These are phyloP conservation scores for Platalea minor DNA, from an alignment of 2,797 vertebrate species.

Conservation along the genomic window DNA sequence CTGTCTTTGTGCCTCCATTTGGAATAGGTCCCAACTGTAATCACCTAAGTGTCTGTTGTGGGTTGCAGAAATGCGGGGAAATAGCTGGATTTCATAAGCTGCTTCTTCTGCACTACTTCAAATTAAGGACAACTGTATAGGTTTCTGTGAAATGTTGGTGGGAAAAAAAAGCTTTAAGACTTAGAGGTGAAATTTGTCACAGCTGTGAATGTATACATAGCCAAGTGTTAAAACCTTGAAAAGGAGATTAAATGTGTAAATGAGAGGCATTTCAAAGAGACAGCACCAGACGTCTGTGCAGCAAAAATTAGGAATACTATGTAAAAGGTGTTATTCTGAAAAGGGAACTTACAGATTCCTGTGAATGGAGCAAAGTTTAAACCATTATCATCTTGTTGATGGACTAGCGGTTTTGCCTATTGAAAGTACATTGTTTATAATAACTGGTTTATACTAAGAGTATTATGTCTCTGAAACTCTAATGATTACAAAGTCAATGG, in stretches of 20 bases:
- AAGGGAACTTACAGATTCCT: not conserved
- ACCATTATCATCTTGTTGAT: not conserved
- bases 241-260: slow-evolving; percentile 17
- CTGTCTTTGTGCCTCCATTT: not conserved
- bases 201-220: not conserved
- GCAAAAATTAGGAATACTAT: not conserved
- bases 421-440: not conserved
- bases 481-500: not conserved
- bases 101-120: not conserved
- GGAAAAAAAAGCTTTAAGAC: not conserved
- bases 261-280: not conserved
- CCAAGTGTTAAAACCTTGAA: not conserved
- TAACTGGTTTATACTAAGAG: not conserved
- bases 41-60: not conserved
- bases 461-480: not conserved
- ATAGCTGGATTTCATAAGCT: not conserved
- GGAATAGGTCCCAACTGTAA: not conserved
- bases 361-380: not conserved
- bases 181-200: not conserved
- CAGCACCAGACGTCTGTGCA: not conserved
- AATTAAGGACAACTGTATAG: not conserved
- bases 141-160: not conserved
- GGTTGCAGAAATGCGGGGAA: not conserved
- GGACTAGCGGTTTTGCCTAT: not conserved
- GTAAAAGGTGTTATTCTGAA: not conserved